Evolutionary conservation across 2,888 invertebrate species (phyloP).

Genomic region (Flexamia atlantica): DNA sequence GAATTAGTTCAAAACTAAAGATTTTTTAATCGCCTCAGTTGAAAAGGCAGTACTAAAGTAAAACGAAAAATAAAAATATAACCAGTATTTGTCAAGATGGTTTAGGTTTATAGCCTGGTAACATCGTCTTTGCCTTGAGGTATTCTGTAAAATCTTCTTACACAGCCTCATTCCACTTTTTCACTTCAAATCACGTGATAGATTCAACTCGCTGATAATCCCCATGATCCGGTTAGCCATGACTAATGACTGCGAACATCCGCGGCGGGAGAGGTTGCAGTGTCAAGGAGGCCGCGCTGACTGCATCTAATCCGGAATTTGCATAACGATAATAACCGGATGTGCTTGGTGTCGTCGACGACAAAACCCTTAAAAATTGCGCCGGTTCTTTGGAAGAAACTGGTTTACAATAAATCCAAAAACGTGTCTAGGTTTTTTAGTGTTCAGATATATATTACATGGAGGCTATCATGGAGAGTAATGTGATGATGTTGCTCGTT

Average conservation of each 20-base stretch:
- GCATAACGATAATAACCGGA: conserved; percentile 25
- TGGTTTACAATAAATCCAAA: not conserved
- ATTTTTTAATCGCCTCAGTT: too few species aligned
- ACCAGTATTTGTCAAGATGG: too few species aligned
- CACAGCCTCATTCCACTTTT: too few species aligned
- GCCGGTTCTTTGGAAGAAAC: not conserved
- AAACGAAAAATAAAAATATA: too few species aligned
- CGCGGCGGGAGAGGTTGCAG: not conserved
- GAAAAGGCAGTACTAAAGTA: too few species aligned
- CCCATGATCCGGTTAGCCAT: not conserved
- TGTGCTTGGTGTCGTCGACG: not conserved
- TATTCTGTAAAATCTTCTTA: too few species aligned
- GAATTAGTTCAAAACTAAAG: too few species aligned
- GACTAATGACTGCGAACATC: not conserved
- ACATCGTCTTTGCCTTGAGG: too few species aligned
- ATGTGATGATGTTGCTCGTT: not conserved
- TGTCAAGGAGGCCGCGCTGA: not conserved
- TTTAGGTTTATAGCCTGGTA: too few species aligned
- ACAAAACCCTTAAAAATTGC: not conserved
- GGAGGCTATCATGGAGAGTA: not conserved
- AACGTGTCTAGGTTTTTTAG: not conserved
- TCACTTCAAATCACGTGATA: too few species aligned
- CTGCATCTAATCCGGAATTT: conserved; percentile 11
- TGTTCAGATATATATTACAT: not conserved
- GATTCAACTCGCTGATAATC: too few species aligned